Percentiles rank a stretch among this genome's conserved stretches.
These are phyloP conservation scores for Ambastaia sidthimunki DNA, from an alignment of 2,797 vertebrate genomes.

Conservation along the genomic window DNA sequence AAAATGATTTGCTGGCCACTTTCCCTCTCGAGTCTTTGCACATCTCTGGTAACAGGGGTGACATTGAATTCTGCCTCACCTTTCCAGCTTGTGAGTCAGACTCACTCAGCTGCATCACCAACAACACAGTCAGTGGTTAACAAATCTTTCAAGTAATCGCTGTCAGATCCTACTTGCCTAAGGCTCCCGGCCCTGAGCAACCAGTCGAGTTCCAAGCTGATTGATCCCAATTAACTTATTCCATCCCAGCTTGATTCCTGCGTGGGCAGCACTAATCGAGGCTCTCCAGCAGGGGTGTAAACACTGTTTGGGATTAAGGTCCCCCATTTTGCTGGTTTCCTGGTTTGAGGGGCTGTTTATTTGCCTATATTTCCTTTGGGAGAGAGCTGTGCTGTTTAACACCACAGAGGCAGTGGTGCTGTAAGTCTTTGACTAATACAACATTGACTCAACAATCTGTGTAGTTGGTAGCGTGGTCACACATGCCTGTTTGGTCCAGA, in stretches of 20 bases:
- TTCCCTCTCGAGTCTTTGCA: background rate
- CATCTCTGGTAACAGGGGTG: slow-evolving; percentile 40
- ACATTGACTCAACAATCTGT: background rate
- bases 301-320: slow-evolving; percentile 48
- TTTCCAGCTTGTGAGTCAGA: slow-evolving; percentile 52
- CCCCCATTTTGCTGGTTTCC: slow-evolving; percentile 44
- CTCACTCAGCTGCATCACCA: slow-evolving; percentile 31
- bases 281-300: slow-evolving; percentile 52
- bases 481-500: background rate
- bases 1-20: background rate
- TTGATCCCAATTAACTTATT: slow-evolving; percentile 69
- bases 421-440: slow-evolving; percentile 23
- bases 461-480: background rate
- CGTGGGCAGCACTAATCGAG: slow-evolving; percentile 56
- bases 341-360: slow-evolving; percentile 39
- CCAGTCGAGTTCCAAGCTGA: slow-evolving; percentile 56
- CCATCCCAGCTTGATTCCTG: slow-evolving; percentile 50
- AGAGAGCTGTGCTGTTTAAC: background rate
- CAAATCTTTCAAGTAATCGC: slow-evolving; percentile 63
- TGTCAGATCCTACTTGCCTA: slow-evolving; percentile 56
- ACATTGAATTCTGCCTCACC: slow-evolving; percentile 46
- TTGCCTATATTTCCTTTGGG: slow-evolving; percentile 18
- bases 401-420: background rate
- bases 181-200: slow-evolving; percentile 54
- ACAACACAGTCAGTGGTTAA: slow-evolving; percentile 51